Evolutionary conservation across 2,888 invertebrate genomes (phyloP).

Genomic region (Elgonia sp.): DNA sequence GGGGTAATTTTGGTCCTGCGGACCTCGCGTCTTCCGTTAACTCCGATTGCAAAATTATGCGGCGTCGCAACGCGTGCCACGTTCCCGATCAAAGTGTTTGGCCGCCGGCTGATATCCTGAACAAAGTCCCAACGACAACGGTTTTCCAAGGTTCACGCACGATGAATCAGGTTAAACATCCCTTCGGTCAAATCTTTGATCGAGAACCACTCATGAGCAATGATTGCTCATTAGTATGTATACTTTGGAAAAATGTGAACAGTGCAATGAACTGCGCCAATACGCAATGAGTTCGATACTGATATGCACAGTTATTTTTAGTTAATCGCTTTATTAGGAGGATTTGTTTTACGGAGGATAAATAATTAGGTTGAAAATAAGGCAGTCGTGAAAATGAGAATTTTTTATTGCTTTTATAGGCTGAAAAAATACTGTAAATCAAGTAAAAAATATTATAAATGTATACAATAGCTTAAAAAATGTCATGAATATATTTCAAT

Average conservation of each 20-base stretch:
- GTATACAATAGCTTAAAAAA: too few species aligned
- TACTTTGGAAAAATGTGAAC: conserved; percentile 39
- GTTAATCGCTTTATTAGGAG: background rate
- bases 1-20: conserved; percentile 39
- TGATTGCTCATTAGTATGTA: conserved; percentile 18
- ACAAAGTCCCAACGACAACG: conserved; percentile 58
- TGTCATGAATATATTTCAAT: too few species aligned
- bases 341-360: conserved; percentile 14
- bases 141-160: conserved; percentile 75
- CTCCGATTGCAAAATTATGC: conserved; percentile 69
- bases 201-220: conserved; percentile 59
- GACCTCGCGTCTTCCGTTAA: conserved; percentile 51
- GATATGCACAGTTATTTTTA: conserved; percentile 44
- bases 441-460: too few species aligned
- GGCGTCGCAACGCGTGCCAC: conserved; percentile 70
- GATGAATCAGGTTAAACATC: conserved; percentile 75
- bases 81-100: conserved; percentile 69
- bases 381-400: too few species aligned
- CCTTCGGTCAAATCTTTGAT: conserved; percentile 62
- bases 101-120: conserved; percentile 46
- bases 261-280: conserved; percentile 56
- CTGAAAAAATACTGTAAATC: too few species aligned
- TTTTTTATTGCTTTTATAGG: too few species aligned
- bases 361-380: conserved; percentile 25
- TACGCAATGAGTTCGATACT: conserved; percentile 12